Base-by-base conservation (phyloP, 2,797 vertebrate species). In the Typhlichthys subterraneus region DNA sequence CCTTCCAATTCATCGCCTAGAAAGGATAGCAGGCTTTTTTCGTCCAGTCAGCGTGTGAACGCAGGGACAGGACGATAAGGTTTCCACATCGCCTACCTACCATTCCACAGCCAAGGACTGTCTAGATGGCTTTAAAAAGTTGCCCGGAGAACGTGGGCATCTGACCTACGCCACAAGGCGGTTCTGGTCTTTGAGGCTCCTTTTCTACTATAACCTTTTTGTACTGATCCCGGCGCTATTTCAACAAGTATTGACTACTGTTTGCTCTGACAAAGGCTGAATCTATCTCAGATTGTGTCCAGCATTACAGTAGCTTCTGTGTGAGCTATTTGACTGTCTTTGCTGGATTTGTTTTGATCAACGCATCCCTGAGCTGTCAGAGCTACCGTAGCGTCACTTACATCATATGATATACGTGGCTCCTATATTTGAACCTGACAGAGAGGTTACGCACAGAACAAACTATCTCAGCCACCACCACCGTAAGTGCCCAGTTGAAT, bases 111-210 rank as follows among this genome's bases (percentile, higher is more conserved):
- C 61, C 72, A 45, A 59, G 64, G 69, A 17, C 61, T 61, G 73
- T 65, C 67, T 85, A 69, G 63, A 72, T 79, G 87, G 82, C 81
- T 85, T 84, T 87, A 82, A 87, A 91, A 92, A 93, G 91, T 92
- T 92, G 80, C 82, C 69, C 53, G 71, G 85, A 84, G 74, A 85
- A 86, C 82, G 80, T 82, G 88, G 86, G 87, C 86, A 88, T 89
- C 85, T 89, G 85, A 90, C 86, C 87, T 82, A 84, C 85, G 82
- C 73, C 81, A 69, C 77, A 79, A 76, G 78, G 75, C 83, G 83
- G 83, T 81, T 84, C 78, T 79, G 83, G 79, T 86, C 84, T 79
- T 55, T 60, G 58, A 81, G 64, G 55, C 52, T 48, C 73, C 72
- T 73, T 69, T 42, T 70, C 59, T 54, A 56, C 63, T 61, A 63